Evolutionary conservation across 92 coral and sea anemone species (phyloP).

Genomic region (Palythoa heliodiscus): DNA sequence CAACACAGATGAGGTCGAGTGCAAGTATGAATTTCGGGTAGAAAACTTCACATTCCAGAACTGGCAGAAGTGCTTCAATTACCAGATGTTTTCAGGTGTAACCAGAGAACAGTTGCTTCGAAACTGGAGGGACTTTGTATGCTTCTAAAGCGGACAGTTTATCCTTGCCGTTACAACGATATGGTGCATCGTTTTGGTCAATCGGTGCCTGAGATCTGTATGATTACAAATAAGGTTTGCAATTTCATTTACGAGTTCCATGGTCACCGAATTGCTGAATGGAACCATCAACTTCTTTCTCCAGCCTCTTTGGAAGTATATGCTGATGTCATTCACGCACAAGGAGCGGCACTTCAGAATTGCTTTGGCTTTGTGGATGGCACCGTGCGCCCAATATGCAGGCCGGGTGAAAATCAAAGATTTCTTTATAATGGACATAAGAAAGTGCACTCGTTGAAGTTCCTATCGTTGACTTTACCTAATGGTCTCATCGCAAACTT

Average conservation of each 20-base stretch:
- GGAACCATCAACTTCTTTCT: conserved; percentile 33
- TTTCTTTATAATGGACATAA: conserved; percentile 11
- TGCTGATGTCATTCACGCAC: conserved; percentile 33
- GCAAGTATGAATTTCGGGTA: no score
- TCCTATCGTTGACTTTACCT: conserved; percentile 26
- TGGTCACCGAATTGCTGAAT: conserved; percentile 39
- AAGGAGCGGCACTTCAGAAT: no score
- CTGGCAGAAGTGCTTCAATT: conserved; percentile 44
- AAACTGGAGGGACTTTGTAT: no score
- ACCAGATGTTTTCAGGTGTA: conserved; percentile 51
- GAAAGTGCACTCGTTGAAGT: conserved; percentile 2
- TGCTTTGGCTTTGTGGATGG: conserved; percentile 6
- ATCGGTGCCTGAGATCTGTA: not conserved
- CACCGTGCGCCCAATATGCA: conserved; percentile 27
- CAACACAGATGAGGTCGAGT: no score
- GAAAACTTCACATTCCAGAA: no score
- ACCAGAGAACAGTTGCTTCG: conserved; percentile 47
- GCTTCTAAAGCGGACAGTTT: no score
- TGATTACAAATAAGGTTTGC: no score
- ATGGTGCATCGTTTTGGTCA: conserved; percentile 44
- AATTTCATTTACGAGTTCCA: no score
- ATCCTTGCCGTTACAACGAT: no score
- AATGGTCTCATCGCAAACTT: conserved; percentile 15
- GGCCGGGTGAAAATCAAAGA: no score
- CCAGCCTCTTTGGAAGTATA: conserved; percentile 22